Base-by-base conservation (phyloP, 2,797 vertebrate genomes). In the Sebastes umbrosus region DNA sequence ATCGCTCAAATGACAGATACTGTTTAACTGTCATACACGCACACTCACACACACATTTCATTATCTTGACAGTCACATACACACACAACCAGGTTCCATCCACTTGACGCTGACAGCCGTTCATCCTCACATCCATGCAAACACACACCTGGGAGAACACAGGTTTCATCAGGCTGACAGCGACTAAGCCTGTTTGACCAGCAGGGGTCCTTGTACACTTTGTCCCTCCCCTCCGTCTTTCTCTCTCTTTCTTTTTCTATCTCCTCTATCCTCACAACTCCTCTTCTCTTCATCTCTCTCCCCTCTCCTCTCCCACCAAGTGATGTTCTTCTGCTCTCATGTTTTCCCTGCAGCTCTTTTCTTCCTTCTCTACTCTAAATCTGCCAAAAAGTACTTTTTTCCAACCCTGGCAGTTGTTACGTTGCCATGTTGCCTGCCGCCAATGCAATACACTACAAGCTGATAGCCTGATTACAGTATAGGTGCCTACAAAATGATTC, bases 121-220 rank as follows among this genome's bases (percentile, higher is more conserved):
- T 84, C 66, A 71, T 67, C 60, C 46, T 83, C 77, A 83, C 55
- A 85, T 75, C 34, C 36, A 73, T 43, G 43, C 66, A 83, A 77
- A 77, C 46, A 77, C 73, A 84, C 85, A 74, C 60, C 29, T 31
- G 55, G 68, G 62, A 82, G 5, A 78, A 43, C 16, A 59, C 43
- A 39, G 8, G 9, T 82, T 70, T 71, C 70, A 79, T 82, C 82
- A 67, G 32, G 14, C 18, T 75, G 78, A 79, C 73, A 77, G 75
- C 4, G 9, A 62, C 57, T 70, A 43, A 79, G 83, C 18, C 71
- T 67, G 29, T 84, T 68, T 71, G 73, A 84, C 75, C 81, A 73
- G 69, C 73, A 69, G 82, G 90, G 46, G 76, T 59, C 39, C 63
- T 29, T 73, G 63, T 46, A 31, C 20, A 25, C 9, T 31, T 64